phyloP scores from a whole-genome alignment of 2,797 vertebrate genomes.

The Triplophysa yarkandensis region DNA sequence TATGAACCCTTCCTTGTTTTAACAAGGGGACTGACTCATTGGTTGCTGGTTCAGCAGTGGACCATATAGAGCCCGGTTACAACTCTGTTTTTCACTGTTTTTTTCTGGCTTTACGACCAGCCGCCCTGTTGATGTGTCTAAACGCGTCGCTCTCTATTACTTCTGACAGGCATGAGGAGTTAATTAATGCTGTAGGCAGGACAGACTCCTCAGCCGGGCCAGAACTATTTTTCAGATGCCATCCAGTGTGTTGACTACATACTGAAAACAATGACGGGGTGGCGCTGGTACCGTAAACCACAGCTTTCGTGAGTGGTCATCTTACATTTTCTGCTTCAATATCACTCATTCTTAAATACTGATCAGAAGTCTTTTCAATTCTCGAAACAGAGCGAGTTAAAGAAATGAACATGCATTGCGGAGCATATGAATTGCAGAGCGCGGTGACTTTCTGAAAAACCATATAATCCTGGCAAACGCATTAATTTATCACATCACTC shows the following conservation, averaged over 20 bases:
- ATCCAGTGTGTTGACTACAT: constrained; percentile 68
- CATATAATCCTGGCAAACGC: constrained; percentile 66
- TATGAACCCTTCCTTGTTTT: constrained; percentile 45
- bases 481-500: constrained; percentile 65
- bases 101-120: constrained; percentile 44
- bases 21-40: constrained; percentile 47
- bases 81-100: constrained; percentile 44
- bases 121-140: constrained; percentile 50
- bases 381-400: background rate
- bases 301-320: constrained; percentile 41
- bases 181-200: constrained; percentile 55
- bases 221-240: constrained; percentile 67
- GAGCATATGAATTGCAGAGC: constrained; percentile 45
- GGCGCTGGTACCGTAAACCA: constrained; percentile 46
- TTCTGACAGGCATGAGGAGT: constrained; percentile 59
- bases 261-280: constrained; percentile 63
- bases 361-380: background rate
- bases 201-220: constrained; percentile 11
- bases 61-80: constrained; percentile 33
- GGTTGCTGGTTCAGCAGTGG: constrained; percentile 45
- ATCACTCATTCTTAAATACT: background rate
- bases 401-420: constrained; percentile 52
- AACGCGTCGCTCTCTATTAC: constrained; percentile 53
- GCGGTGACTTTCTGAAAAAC: constrained; percentile 59
- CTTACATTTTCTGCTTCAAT: background rate